Evolutionary conservation across 2,888 invertebrate species (phyloP).

Genomic region (Blomia tropicalis): DNA sequence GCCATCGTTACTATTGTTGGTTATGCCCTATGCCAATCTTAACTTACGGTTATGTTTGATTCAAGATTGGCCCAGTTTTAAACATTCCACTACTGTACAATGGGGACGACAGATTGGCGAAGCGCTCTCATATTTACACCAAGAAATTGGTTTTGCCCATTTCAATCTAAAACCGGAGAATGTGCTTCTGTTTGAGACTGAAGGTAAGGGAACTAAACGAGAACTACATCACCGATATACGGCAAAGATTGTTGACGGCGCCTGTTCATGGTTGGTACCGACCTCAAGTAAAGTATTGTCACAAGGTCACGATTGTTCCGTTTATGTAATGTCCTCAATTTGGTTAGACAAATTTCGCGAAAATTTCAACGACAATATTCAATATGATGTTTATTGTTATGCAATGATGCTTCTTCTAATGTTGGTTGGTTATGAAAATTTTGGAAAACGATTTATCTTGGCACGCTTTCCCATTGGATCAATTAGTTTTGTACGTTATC

Average conservation of each 20-base stretch:
- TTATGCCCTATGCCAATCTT: neutral
- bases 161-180: slow-evolving; percentile 9
- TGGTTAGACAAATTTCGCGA: neutral
- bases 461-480: neutral
- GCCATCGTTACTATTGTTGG: neutral
- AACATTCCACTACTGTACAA: neutral
- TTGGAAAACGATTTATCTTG: neutral
- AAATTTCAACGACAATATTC: neutral
- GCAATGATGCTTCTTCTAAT: neutral
- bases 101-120: slow-evolving; percentile 21
- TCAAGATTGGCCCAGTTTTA: neutral
- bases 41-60: neutral
- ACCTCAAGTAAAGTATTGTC: neutral
- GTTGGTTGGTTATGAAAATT: neutral
- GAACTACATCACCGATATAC: neutral
- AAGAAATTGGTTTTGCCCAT: slow-evolving; percentile 23
- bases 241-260: neutral
- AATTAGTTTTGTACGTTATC: neutral
- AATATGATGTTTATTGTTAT: slow-evolving; percentile 1
- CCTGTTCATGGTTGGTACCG: neutral
- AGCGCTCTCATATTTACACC: slow-evolving; percentile 20
- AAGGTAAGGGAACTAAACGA: neutral
- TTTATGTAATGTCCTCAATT: neutral
- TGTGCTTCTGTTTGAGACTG: neutral
- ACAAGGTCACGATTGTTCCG: neutral